Evolutionary conservation across 2,113 vertebrate species (phyloP).

Genomic region (Trichechus manatus): DNA sequence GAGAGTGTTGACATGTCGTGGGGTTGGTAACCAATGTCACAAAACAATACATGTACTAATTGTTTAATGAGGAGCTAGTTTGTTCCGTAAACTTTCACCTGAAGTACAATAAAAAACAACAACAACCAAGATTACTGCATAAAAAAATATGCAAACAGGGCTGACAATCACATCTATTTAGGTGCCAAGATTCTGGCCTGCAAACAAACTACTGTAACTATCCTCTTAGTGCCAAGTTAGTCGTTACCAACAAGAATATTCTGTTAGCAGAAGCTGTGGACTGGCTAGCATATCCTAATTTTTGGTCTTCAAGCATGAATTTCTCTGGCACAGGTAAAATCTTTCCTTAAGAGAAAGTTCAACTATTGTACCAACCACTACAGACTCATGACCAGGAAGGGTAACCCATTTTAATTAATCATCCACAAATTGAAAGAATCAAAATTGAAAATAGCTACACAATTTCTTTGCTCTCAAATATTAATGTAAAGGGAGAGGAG

Average conservation of each 20-base stretch:
- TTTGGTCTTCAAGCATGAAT: conserved; percentile 56
- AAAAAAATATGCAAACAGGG: conserved; percentile 47
- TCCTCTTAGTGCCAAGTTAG: conserved; percentile 32
- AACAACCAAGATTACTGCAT: conserved; percentile 36
- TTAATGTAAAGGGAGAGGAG: neutral
- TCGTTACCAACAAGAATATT: conserved; percentile 43
- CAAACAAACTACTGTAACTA: conserved; percentile 70
- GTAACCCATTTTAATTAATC: conserved; percentile 60
- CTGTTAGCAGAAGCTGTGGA: neutral
- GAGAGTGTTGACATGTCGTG: too few species aligned
- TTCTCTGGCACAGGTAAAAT: conserved; percentile 50
- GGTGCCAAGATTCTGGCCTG: conserved; percentile 30
- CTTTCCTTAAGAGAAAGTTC: conserved; percentile 59
- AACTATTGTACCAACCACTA: conserved; percentile 5
- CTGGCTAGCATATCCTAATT: neutral
- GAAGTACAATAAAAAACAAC: neutral
- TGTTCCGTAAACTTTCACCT: too few species aligned
- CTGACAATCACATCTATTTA: conserved; percentile 54
- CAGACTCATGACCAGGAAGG: neutral
- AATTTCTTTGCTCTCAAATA: conserved; percentile 54
- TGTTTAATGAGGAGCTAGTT: too few species aligned
- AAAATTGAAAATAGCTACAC: conserved; percentile 59
- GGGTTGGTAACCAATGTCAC: too few species aligned
- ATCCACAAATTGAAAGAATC: conserved; percentile 25
- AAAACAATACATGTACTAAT: too few species aligned